These are phyloP conservation scores for Dryobates pubescens DNA, from an alignment of 2,797 vertebrate species.

Conservation along the genomic window DNA sequence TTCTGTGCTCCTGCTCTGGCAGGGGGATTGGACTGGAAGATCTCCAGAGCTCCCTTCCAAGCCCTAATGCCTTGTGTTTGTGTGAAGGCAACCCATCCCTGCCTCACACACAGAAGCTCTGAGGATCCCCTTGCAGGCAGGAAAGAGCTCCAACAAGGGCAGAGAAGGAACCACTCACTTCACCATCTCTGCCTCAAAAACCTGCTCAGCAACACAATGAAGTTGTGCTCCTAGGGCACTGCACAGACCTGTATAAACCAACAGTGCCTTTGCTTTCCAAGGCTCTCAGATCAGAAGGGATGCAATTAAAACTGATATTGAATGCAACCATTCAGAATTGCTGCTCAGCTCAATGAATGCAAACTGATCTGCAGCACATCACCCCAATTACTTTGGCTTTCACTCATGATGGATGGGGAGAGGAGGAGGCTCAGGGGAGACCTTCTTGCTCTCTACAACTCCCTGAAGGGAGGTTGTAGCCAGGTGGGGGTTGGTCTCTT, in stretches of 20 bases:
- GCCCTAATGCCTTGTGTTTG: too few relatives aligned
- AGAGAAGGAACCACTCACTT: neutral
- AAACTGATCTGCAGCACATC: neutral
- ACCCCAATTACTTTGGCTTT: neutral
- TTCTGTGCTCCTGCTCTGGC: too few relatives aligned
- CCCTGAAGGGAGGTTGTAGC: too few relatives aligned
- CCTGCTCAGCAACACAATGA: neutral
- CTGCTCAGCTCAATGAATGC: neutral
- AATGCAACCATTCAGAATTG: neutral
- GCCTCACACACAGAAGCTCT: neutral
- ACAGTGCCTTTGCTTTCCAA: neutral
- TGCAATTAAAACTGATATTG: neutral
- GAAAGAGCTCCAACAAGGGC: neutral
- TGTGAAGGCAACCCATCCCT: neutral
- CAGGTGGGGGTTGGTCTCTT: too few relatives aligned
- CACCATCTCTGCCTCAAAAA: neutral
- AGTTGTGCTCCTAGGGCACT: neutral
- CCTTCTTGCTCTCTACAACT: too few relatives aligned
- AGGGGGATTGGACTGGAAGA: too few relatives aligned
- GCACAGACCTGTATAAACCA: neutral
- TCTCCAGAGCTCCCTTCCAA: too few relatives aligned
- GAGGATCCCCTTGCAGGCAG: fast-evolving
- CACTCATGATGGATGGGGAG: neutral
- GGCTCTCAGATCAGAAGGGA: neutral
- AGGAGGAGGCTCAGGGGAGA: too few relatives aligned